Evolutionary conservation across 2,888 invertebrate species (phyloP).

Genomic region (Synergus laeviventris): DNA sequence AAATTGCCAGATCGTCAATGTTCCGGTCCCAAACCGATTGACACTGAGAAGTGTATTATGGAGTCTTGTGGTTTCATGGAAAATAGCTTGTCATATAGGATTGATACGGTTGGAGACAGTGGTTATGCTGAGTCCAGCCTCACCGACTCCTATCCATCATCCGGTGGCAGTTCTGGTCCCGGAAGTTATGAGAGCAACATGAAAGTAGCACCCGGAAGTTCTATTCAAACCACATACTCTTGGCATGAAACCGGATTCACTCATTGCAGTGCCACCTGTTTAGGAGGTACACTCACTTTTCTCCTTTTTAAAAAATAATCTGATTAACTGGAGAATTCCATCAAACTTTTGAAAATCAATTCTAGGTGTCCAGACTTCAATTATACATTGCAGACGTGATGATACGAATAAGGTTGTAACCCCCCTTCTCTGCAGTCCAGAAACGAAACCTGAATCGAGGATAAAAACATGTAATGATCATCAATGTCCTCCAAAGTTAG

Average conservation of each 20-base stretch:
- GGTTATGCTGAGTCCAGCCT: constrained; percentile 73
- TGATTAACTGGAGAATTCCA: background rate
- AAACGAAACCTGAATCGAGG: constrained; percentile 91
- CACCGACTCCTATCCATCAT: constrained; percentile 71
- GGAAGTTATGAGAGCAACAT: constrained; percentile 75
- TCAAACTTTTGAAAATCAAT: constrained; percentile 41
- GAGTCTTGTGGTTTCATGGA: constrained; percentile 81
- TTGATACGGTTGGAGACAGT: constrained; percentile 74
- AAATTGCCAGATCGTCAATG: constrained; percentile 93
- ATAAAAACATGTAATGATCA: constrained; percentile 95
- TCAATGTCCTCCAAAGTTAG: constrained; percentile 93
- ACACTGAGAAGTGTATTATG: constrained; percentile 88
- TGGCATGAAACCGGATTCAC: constrained; percentile 95
- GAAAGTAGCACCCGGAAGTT: constrained; percentile 82
- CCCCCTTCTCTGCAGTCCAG: constrained; percentile 90
- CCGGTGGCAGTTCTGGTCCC: constrained; percentile 58
- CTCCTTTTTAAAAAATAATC: background rate
- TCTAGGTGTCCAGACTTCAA: constrained; percentile 85
- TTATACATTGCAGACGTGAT: constrained; percentile 92
- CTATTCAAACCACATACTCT: constrained; percentile 88
- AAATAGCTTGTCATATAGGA: constrained; percentile 72
- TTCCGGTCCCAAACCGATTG: constrained; percentile 88
- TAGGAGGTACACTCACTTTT: constrained; percentile 82
- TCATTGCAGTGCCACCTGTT: constrained; percentile 95
- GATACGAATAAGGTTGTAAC: constrained; percentile 92